These are phyloP conservation scores for Rapana venosa DNA, from an alignment of 2,888 invertebrate species.

Conservation along the genomic window DNA sequence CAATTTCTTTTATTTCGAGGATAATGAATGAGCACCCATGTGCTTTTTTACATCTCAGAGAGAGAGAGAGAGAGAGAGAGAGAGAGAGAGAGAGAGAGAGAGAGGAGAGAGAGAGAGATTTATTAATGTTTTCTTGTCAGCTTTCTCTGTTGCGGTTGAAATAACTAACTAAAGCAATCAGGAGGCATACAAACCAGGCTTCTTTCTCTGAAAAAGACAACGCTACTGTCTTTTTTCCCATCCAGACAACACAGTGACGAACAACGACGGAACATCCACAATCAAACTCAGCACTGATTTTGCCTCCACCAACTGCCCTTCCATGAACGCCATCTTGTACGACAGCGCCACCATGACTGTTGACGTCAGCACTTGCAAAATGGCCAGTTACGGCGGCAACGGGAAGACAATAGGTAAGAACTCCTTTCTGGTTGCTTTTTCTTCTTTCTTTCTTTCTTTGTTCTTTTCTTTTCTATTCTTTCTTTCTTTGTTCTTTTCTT, in stretches of 20 bases:
- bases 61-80: no score
- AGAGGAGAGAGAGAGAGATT: conserved; percentile 9
- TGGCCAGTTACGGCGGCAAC: neutral
- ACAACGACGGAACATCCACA: neutral
- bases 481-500: no score
- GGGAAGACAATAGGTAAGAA: neutral
- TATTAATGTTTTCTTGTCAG: neutral
- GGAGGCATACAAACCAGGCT: neutral
- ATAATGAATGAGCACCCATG: no score
- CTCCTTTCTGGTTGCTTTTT: no score
- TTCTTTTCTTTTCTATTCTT: no score
- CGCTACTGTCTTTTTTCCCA: neutral
- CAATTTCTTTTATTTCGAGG: no score
- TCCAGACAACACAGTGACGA: neutral
- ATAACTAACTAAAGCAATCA: neutral
- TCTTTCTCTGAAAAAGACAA: no score
- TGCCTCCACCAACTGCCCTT: neutral
- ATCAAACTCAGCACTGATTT: neutral
- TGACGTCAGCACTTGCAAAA: conserved; percentile 8
- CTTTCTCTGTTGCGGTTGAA: neutral
- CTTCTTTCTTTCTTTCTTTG: no score
- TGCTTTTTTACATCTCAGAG: no score
- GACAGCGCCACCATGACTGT: neutral
- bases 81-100: neutral
- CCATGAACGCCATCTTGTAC: neutral